These are phyloP conservation scores for Troides aeacus DNA, from an alignment of 2,888 invertebrate genomes.

Conservation along the genomic window DNA sequence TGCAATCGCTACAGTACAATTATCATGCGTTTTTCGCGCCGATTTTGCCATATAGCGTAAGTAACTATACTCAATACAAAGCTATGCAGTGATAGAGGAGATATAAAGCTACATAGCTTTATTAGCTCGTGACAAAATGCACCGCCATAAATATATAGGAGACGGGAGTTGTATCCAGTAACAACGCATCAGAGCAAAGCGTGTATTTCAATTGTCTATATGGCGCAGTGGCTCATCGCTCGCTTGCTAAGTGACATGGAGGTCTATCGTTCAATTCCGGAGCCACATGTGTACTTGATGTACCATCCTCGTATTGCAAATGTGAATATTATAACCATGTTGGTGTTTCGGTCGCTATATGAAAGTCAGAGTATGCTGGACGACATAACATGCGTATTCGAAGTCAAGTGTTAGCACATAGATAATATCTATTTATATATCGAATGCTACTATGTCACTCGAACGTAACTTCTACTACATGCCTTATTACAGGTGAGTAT, in stretches of 20 bases:
- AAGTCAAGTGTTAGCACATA: too few relatives aligned
- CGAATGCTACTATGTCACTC: neutral
- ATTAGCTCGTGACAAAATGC: slow-evolving; percentile 36
- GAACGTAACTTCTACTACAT: slow-evolving; percentile 2
- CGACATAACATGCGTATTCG: neutral
- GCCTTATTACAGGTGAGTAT: neutral
- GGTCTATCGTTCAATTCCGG: too few relatives aligned
- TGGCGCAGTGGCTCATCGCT: too few relatives aligned
- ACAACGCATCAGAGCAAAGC: slow-evolving; percentile 36
- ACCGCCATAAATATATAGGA: slow-evolving; percentile 26
- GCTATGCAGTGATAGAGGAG: too few relatives aligned
- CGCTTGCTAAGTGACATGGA: too few relatives aligned
- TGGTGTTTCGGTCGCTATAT: too few relatives aligned
- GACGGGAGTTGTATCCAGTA: slow-evolving; percentile 41
- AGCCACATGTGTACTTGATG: neutral
- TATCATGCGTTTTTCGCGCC: slow-evolving; percentile 53
- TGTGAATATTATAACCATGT: too few relatives aligned
- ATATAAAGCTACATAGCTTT: slow-evolving; percentile 32
- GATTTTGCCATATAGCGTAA: slow-evolving; percentile 66
- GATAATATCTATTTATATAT: too few relatives aligned
- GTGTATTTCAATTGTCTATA: slow-evolving; percentile 9
- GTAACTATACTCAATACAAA: slow-evolving; percentile 37
- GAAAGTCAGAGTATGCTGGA: too few relatives aligned
- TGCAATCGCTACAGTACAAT: slow-evolving; percentile 60
- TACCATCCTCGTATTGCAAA: too few relatives aligned